Evolutionary conservation across 1,140 invertebrate genomes (phyloP).

Genomic region (Brachionus manjavacas): DNA sequence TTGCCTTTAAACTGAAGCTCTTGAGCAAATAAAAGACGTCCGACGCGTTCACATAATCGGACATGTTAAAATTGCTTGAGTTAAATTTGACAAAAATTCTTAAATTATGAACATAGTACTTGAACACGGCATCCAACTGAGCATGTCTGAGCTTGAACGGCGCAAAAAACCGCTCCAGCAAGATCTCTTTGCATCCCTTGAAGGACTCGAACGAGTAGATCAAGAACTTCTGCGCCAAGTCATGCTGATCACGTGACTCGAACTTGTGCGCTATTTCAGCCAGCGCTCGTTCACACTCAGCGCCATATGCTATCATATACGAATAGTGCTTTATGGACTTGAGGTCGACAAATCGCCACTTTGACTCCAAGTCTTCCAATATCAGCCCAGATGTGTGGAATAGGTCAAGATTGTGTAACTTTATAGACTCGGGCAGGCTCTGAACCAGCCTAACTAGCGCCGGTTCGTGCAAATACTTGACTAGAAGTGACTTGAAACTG

Average conservation of each 20-base stretch:
- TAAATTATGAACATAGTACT: background rate
- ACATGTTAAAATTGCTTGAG: background rate
- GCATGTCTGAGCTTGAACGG: background rate
- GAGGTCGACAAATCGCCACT: background rate
- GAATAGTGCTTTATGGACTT: background rate
- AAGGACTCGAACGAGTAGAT: background rate
- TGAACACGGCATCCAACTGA: background rate
- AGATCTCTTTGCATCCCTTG: background rate
- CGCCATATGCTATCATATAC: background rate
- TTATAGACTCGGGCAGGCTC: background rate
- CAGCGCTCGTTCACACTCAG: background rate
- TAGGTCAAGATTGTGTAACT: background rate
- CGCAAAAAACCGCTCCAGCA: background rate
- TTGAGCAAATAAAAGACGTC: constrained; percentile 7
- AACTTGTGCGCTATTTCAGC: background rate
- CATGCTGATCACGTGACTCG: background rate
- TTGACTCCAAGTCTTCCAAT: background rate
- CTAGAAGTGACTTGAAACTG: background rate
- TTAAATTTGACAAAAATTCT: background rate
- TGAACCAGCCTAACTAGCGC: background rate
- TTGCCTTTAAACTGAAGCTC: background rate
- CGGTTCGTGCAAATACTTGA: background rate
- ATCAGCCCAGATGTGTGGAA: background rate
- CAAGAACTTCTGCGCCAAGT: background rate
- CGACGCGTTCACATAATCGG: background rate